Base-by-base conservation (phyloP, 2,113 vertebrate genomes). In the Pygoscelis antarcticus region DNA sequence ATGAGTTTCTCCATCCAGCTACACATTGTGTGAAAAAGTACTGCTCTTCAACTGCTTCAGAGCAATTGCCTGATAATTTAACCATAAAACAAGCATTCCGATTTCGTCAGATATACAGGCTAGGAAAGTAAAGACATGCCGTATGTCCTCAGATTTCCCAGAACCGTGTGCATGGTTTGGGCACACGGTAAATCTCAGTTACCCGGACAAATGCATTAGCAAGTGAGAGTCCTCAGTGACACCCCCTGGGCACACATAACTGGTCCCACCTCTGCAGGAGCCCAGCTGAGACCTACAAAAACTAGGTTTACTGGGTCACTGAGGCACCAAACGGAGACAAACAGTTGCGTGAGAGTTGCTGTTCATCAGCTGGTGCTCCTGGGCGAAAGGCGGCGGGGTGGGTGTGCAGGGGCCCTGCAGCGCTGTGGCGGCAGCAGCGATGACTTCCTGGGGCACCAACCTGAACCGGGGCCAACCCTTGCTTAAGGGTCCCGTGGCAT, bases 331-430 rank as follows among this genome's bases (percentile, higher is more conserved):
- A 36, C 1, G 10, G 32, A 71, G 36, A 55, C 16, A 47, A 46
- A 12, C 0, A 0, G 32, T 12, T 70, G 61, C 69, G 21, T 0
- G 4, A 49, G 70, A 68, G 61, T 21, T 15, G 30, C 11, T 1
- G 5, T 19, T 40, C 1, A 0, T 30, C 4, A 4, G 18, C 0
- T 1, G 1, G 18, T 29, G 42, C 58, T 62, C 46, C 46, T 2
- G 3, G 64, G 40, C 4, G 9, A 51, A 25, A 18, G 23, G 34
- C 2, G 1, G 26, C 2, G 2, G 30, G 49, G 14, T 66, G 26
- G 29, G 25, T 12, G 36, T 42, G 42, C 62, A 27, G 62, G 61
- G 51, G 5, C 49, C 34, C 49, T 3, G 3, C 26, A 15, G 30
- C 1, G 5, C 42, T 8, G 25, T 1, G 6, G 49, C 1, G 3